Conservation (phyloP, 1,140 invertebrate species). For the Solenopsis invicta region DNA sequence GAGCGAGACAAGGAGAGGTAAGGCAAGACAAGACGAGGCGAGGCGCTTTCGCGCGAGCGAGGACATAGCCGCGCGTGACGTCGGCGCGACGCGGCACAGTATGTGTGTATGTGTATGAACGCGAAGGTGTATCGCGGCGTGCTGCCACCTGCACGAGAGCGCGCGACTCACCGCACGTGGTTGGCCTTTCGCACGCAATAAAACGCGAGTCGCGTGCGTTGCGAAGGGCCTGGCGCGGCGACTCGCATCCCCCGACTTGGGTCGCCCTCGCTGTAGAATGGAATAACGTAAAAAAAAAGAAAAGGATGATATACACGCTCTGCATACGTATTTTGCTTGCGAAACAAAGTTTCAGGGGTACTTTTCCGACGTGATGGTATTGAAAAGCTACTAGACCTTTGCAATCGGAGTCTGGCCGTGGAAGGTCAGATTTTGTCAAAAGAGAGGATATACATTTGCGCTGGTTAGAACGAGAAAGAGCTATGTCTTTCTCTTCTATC, state of each 20-base stretch:
- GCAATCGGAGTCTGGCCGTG: no score
- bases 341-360: no score
- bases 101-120: neutral
- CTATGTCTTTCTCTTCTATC: no score
- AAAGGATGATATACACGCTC: neutral
- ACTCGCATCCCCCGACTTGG: neutral
- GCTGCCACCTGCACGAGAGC: constrained; percentile 73
- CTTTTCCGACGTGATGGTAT: neutral
- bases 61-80: constrained; percentile 33
- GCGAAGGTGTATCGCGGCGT: constrained; percentile 60
- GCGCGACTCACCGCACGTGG: constrained; percentile 60
- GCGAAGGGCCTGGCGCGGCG: constrained; percentile 4
- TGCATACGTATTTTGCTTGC: neutral
- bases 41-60: constrained; percentile 69
- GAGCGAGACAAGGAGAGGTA: constrained; percentile 22
- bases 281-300: neutral
- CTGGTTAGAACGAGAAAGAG: no score
- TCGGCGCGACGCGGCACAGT: neutral
- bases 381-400: neutral
- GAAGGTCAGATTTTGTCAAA: no score
- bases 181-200: constrained; percentile 73
- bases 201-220: constrained; percentile 61
- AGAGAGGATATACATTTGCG: no score
- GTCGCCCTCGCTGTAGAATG: neutral
- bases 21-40: constrained; percentile 56